phyloP scores from a whole-genome alignment of 2,888 invertebrate genomes.

The Clitarchus hookeri region DNA sequence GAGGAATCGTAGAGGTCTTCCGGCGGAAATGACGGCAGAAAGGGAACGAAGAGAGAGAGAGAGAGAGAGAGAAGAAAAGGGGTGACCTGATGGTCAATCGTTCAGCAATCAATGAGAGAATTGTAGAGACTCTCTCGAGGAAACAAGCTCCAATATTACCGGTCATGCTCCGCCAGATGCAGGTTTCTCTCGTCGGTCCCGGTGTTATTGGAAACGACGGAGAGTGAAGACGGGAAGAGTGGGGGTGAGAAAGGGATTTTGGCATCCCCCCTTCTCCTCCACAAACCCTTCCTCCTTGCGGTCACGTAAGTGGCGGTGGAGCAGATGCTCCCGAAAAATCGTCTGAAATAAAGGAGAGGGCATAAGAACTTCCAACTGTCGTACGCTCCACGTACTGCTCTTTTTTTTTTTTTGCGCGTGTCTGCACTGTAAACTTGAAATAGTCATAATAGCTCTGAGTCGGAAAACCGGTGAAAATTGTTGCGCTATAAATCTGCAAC shows the following conservation, averaged over 20 bases:
- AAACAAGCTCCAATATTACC: neutral
- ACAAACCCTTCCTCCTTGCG: neutral
- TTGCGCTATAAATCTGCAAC: too few species aligned
- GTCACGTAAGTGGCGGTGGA: neutral
- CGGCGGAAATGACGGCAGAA: neutral
- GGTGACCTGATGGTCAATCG: neutral
- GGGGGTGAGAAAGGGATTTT: neutral
- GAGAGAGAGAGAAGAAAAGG: neutral
- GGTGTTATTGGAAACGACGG: neutral
- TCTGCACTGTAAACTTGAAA: too few species aligned
- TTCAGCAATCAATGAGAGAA: constrained; percentile 14
- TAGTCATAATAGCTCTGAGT: too few species aligned
- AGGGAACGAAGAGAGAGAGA: neutral
- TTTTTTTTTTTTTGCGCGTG: neutral
- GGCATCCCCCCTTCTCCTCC: neutral
- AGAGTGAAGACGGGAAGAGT: neutral
- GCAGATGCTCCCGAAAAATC: neutral
- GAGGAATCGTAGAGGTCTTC: neutral
- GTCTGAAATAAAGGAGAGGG: neutral
- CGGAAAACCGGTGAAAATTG: too few species aligned
- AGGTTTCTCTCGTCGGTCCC: neutral
- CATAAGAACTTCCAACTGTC: neutral
- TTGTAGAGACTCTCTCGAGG: neutral
- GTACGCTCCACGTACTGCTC: neutral
- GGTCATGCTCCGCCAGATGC: neutral